phyloP scores from a whole-genome alignment of 2,888 invertebrate species.

The Lobophora halterata region DNA sequence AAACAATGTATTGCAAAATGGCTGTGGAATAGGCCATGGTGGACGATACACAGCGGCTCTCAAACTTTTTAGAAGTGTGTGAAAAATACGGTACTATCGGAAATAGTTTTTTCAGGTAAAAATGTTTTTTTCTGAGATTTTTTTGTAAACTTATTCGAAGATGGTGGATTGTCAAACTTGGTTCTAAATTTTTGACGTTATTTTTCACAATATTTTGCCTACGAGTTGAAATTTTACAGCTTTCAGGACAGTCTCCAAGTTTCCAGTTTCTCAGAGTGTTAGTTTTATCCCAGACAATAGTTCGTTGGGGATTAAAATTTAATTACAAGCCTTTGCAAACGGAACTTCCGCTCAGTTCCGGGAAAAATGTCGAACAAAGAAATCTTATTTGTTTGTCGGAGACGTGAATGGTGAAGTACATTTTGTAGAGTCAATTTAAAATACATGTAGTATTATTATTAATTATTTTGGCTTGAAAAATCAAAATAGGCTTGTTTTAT shows the following conservation, averaged over 20 bases:
- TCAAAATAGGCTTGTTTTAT: no score
- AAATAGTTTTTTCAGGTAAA: no score
- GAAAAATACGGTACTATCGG: no score
- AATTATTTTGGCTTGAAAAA: no score
- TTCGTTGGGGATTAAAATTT: constrained; percentile 46
- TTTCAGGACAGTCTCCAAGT: constrained; percentile 17
- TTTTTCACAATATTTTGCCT: no score
- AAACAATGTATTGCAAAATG: constrained; percentile 76
- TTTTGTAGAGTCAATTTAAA: neutral
- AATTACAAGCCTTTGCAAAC: constrained; percentile 35
- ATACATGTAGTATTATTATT: no score
- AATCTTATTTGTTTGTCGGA: constrained; percentile 17
- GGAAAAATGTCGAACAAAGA: constrained; percentile 31
- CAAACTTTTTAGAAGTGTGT: constrained; percentile 41
- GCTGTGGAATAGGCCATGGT: constrained; percentile 52
- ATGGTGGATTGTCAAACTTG: no score
- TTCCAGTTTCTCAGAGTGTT: constrained; percentile 25
- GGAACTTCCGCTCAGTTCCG: constrained; percentile 11
- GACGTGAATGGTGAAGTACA: constrained; percentile 4
- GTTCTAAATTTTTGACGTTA: no score
- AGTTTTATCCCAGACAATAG: constrained; percentile 36
- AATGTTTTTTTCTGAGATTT: no score
- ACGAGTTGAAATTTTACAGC: no score
- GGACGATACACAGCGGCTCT: constrained; percentile 38
- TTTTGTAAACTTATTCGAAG: no score